Base-by-base conservation (phyloP, 1,140 invertebrate genomes). In the Marisa cornuarietis region DNA sequence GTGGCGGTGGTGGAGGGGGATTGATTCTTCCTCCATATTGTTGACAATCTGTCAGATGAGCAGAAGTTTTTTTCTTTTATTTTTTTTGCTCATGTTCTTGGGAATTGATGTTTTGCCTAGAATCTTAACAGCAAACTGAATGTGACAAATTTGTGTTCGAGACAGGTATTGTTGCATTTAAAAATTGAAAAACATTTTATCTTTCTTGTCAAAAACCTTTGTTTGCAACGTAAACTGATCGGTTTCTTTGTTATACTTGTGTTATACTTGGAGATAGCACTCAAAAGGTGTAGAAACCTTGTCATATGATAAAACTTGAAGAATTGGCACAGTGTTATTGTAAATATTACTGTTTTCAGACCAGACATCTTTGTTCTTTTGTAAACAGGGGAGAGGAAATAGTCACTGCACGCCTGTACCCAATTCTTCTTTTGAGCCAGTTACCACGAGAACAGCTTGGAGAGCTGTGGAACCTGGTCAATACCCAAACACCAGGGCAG, bases 391-490 rank as follows among this genome's bases (percentile, higher is more conserved):
- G 91, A 84, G 91, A 90, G 62, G 81, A 92, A 9, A 93, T 94
- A 54, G 92, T 94, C 77, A 94, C 94, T 16, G 92, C 93, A 62
- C 91, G 93, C 82, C 89, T 94, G 3, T 94, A 94, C 83, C 92
- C 93, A 18, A 86, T 94, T 13, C 87, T 95, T n/a, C 87, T 94
- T 61, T 92, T 93, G 20, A 94, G 93, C 88, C 92, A 93, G 65
- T 84, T 95, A 52, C 88, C 93, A 0, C 92, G 92, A 4, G 92
- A 94, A 82, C 88, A 92, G 26, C 89, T 94, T 7, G 94, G 94
- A 22, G 92, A 93, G 77, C 93, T 95, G 71, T 95, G 94, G 94
- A 92, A 91, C 61, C 85, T 94, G 81, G 93, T 92, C 4, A 94
- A 94, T 87, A 91, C 92, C 80, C 93, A 92, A 51, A 92, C 92